These are phyloP conservation scores for Prietella phreatophila DNA, from an alignment of 2,113 vertebrate species.

Conservation along the genomic window DNA sequence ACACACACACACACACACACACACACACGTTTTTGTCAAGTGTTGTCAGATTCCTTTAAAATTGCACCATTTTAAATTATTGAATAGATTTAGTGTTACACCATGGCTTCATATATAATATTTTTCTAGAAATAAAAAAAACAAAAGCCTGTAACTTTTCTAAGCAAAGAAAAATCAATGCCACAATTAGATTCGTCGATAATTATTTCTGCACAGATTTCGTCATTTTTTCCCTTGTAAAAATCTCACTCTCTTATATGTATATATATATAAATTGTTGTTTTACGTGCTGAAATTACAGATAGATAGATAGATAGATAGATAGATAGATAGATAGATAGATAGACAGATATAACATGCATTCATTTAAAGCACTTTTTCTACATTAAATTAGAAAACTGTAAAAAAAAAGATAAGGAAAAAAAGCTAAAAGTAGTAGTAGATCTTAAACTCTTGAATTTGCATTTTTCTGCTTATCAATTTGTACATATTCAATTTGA, in stretches of 20 bases:
- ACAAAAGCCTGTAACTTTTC: background rate
- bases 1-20: slow-evolving; percentile 15
- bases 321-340: too few species aligned
- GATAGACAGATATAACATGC: too few species aligned
- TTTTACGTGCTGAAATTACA: too few species aligned
- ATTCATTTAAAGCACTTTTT: too few species aligned
- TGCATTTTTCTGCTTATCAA: background rate
- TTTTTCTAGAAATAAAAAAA: background rate
- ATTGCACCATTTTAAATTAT: background rate
- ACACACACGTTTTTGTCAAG: background rate
- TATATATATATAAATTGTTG: too few species aligned
- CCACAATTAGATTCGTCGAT: background rate
- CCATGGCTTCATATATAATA: background rate
- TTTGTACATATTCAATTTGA: background rate
- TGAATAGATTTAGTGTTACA: background rate
- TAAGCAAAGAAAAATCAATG: background rate
- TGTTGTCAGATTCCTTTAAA: background rate
- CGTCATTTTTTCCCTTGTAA: background rate
- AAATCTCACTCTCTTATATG: too few species aligned
- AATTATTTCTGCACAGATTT: background rate
- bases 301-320: too few species aligned
- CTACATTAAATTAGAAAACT: too few species aligned
- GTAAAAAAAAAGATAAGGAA: too few species aligned
- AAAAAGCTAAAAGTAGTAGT: too few species aligned
- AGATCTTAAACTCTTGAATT: too few species aligned